phyloP scores from a whole-genome alignment of 2,888 invertebrate genomes.

The Timandra comae region DNA sequence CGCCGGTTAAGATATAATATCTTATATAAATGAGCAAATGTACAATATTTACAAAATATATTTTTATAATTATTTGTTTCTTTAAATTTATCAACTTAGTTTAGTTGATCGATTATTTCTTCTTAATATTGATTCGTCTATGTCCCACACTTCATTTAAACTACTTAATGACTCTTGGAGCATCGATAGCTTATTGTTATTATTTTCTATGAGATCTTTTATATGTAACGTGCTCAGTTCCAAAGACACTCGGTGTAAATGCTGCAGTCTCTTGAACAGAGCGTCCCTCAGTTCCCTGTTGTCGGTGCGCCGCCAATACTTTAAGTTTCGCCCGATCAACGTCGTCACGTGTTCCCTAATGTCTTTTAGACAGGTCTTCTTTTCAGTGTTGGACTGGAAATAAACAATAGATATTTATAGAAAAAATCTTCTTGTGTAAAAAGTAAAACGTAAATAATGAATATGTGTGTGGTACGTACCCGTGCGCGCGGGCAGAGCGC shows the following conservation, averaged over 20 bases:
- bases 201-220: slow-evolving; percentile 45
- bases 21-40: slow-evolving; percentile 49
- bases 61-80: slow-evolving; percentile 7
- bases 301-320: slow-evolving; percentile 68
- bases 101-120: slow-evolving; percentile 31
- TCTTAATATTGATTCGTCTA: slow-evolving; percentile 45
- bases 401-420: slow-evolving; percentile 3
- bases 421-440: too few relatives aligned
- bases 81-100: slow-evolving; percentile 32
- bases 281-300: slow-evolving; percentile 43
- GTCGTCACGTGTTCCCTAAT: slow-evolving; percentile 68
- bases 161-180: slow-evolving; percentile 40
- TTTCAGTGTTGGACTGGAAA: slow-evolving; percentile 50
- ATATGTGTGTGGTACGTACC: slow-evolving; percentile 36
- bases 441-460: too few relatives aligned
- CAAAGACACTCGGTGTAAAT: slow-evolving; percentile 54
- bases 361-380: slow-evolving; percentile 63
- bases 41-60: slow-evolving; percentile 65
- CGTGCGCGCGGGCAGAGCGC: slow-evolving; percentile 67
- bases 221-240: slow-evolving; percentile 53
- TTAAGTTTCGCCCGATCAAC: slow-evolving; percentile 68
- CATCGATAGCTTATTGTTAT: slow-evolving; percentile 36
- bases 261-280: slow-evolving; percentile 53
- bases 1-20: too few relatives aligned
- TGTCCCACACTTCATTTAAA: slow-evolving; percentile 53